Percentiles rank a stretch among this genome's conserved stretches.
These are phyloP conservation scores for Embidobia sp. DNA, from an alignment of 2,888 invertebrate species.

Conservation along the genomic window DNA sequence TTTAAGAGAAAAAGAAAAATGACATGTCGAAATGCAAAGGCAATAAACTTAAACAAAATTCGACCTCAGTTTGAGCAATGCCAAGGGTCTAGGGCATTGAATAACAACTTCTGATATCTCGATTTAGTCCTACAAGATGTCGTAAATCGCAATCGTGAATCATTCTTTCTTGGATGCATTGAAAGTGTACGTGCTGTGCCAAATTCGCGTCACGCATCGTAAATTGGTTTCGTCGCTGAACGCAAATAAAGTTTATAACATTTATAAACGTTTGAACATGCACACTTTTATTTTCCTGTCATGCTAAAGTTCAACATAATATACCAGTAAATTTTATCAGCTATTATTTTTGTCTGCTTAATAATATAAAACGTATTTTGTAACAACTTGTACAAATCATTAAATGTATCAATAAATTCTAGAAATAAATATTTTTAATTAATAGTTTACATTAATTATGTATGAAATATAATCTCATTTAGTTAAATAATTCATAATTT, in stretches of 20 bases:
- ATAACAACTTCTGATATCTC: conserved; percentile 62
- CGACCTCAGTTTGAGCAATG: conserved; percentile 66
- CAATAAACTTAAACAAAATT: conserved; percentile 52
- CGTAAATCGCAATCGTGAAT: conserved; percentile 66
- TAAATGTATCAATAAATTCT: too few species aligned
- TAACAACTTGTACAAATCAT: too few species aligned
- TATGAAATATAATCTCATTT: too few species aligned
- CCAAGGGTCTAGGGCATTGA: conserved; percentile 72
- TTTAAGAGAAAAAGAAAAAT: conserved; percentile 3
- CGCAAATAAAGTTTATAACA: conserved; percentile 53
- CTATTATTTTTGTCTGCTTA: too few species aligned
- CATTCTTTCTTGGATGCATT: conserved; percentile 59
- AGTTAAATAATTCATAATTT: too few species aligned
- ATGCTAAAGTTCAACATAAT: too few species aligned
- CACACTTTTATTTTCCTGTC: conserved; percentile 35
- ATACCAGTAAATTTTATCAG: too few species aligned
- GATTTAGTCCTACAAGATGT: conserved; percentile 69
- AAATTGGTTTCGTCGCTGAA: conserved; percentile 58
- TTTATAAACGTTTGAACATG: conserved; percentile 23
- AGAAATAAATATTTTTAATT: too few species aligned
- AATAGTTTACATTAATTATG: too few species aligned
- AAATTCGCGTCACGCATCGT: conserved; percentile 59
- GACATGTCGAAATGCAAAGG: conserved; percentile 21
- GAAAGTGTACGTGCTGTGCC: conserved; percentile 46
- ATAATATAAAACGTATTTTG: too few species aligned